A percentile compares a stretch with the other conserved stretches of the same genome.
phyloP scores from a whole-genome alignment of 2,888 invertebrate species.

The Drosophila kuntzei region DNA sequence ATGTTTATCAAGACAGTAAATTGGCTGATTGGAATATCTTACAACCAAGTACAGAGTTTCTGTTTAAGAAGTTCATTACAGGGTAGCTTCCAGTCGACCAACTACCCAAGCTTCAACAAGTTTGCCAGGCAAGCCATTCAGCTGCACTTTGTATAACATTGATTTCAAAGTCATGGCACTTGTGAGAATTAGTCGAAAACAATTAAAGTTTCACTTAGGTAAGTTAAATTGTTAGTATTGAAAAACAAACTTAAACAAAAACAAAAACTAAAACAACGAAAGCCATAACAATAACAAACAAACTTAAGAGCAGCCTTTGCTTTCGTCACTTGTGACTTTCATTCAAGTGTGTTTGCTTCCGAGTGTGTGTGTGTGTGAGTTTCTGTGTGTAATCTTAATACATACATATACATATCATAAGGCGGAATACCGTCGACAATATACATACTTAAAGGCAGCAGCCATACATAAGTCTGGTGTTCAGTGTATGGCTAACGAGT shows the following conservation, averaged over 20 bases:
- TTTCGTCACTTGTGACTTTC: background rate
- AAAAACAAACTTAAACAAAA: slow-evolving; percentile 31
- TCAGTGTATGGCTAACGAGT: background rate
- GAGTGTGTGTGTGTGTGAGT: background rate
- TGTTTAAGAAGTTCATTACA: background rate
- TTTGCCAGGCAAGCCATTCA: background rate
- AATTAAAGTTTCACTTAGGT: slow-evolving; percentile 21
- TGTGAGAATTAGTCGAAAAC: slow-evolving; percentile 5
- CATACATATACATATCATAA: too few relatives aligned
- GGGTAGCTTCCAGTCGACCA: background rate
- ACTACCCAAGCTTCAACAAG: background rate
- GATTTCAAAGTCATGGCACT: slow-evolving; percentile 24
- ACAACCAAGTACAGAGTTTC: background rate
- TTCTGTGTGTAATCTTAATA: slow-evolving; percentile 16
- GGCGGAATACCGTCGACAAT: background rate
- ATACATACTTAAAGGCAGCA: background rate
- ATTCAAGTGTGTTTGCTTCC: slow-evolving; percentile 4
- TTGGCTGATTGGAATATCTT: background rate
- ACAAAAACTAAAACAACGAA: slow-evolving; percentile 21
- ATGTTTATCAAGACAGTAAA: background rate
- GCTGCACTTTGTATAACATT: slow-evolving; percentile 18
- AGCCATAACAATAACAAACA: slow-evolving; percentile 11
- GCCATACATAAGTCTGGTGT: background rate
- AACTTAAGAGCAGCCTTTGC: slow-evolving; percentile 10
- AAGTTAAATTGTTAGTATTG: slow-evolving; percentile 31